These are phyloP conservation scores for Thermophis baileyi DNA, from an alignment of 2,113 vertebrate genomes.

Conservation along the genomic window DNA sequence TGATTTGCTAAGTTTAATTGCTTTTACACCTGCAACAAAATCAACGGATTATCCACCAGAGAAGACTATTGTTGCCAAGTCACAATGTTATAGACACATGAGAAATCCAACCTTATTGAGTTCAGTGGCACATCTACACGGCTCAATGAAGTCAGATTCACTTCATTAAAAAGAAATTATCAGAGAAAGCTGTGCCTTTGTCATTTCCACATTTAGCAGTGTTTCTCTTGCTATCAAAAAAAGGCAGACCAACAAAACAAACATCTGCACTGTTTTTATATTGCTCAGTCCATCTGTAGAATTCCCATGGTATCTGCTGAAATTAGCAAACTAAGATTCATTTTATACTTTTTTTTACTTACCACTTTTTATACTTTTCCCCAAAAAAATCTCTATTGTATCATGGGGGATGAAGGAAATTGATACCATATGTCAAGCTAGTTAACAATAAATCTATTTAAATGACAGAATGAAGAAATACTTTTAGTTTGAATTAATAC, in stretches of 20 bases:
- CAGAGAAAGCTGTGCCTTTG: background rate
- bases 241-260: background rate
- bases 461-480: background rate
- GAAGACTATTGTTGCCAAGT: background rate
- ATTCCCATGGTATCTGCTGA: slow-evolving; percentile 4
- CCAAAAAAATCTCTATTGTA: background rate
- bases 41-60: background rate
- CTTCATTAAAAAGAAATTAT: background rate
- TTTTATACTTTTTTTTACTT: background rate
- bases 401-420: background rate
- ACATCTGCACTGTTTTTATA: slow-evolving; percentile 7
- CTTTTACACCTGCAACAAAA: background rate
- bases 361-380: background rate
- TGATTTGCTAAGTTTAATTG: background rate
- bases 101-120: background rate
- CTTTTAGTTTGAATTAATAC: background rate
- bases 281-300: slow-evolving; percentile 5
- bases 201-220: background rate
- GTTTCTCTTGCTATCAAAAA: background rate
- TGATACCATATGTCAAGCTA: background rate
- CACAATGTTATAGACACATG: background rate
- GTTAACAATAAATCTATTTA: background rate
- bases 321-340: slow-evolving; percentile 7
- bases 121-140: background rate
- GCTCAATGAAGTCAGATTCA: background rate